A percentile compares a stretch with the other conserved stretches of the same genome.
Evolutionary conservation across 1,140 invertebrate genomes (phyloP).

Genomic region (Anoplophora glabripennis): DNA sequence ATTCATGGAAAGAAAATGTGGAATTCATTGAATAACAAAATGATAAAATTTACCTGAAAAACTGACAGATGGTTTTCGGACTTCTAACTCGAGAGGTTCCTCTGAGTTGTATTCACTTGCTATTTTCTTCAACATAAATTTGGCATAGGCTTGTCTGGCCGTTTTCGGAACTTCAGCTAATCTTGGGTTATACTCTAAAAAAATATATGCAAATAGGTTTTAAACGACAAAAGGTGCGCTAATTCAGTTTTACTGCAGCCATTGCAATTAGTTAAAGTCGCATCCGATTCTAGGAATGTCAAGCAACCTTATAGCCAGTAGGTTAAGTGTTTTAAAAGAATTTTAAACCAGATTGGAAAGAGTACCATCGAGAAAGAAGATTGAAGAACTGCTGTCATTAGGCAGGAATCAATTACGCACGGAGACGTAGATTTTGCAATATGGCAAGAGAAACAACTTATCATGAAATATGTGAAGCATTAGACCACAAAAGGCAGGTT

Average conservation of each 20-base stretch:
- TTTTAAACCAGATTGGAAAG: background rate
- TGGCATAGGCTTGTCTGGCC: constrained; percentile 78
- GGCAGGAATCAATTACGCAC: too few species aligned
- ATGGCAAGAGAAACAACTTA: too few species aligned
- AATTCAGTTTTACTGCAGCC: background rate
- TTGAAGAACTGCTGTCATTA: background rate
- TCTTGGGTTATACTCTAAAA: constrained; percentile 75
- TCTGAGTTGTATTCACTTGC: constrained; percentile 51
- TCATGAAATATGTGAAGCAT: too few species aligned
- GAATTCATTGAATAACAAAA: background rate
- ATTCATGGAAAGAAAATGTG: background rate
- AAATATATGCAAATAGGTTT: background rate
- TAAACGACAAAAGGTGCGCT: background rate
- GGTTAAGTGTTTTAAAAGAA: background rate
- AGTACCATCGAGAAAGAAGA: background rate
- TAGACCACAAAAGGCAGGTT: too few species aligned
- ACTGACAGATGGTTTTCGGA: background rate
- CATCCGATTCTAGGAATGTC: background rate
- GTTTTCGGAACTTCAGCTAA: constrained; percentile 68
- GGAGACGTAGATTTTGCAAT: too few species aligned
- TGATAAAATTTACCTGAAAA: background rate
- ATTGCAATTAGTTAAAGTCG: background rate
- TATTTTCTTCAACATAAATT: constrained; percentile 74
- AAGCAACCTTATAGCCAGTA: background rate
- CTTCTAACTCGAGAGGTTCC: background rate